Evolutionary conservation across 2,888 invertebrate species (phyloP).

Genomic region (Polyommatus icarus): DNA sequence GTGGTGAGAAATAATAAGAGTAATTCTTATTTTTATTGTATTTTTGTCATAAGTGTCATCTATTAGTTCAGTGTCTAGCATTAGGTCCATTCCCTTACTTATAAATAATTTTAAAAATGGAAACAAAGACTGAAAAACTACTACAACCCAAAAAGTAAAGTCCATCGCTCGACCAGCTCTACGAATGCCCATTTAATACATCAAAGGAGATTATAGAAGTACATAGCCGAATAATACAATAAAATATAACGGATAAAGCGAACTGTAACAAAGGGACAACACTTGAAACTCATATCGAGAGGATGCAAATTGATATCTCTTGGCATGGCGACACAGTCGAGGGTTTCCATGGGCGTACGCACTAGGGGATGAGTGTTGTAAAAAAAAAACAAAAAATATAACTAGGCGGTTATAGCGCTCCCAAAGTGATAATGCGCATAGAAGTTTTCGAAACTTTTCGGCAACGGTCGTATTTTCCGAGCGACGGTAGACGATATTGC

Average conservation of each 20-base stretch:
- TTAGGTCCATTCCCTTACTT: too few species aligned
- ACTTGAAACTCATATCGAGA: conserved; percentile 60
- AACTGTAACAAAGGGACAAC: conserved; percentile 69
- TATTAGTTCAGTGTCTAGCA: too few species aligned
- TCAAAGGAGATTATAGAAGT: conserved; percentile 31
- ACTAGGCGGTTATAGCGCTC: neutral
- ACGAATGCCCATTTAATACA: neutral
- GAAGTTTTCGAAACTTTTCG: too few species aligned
- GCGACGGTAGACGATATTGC: too few species aligned
- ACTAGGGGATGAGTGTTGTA: neutral
- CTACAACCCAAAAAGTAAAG: neutral
- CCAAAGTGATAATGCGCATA: too few species aligned
- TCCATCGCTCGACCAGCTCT: neutral
- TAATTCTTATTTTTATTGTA: too few species aligned
- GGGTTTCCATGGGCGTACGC: conserved; percentile 38
- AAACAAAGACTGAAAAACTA: too few species aligned
- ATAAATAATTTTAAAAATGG: too few species aligned
- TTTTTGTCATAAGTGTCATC: too few species aligned
- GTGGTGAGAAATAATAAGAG: too few species aligned
- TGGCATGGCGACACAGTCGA: conserved; percentile 56
- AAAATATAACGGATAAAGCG: conserved; percentile 57
- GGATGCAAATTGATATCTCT: conserved; percentile 75
- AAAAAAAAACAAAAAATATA: neutral
- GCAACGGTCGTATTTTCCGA: too few species aligned
- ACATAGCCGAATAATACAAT: conserved; percentile 40